Base-by-base conservation (phyloP, 2,888 invertebrate species). In the Maniola hyperantus region DNA sequence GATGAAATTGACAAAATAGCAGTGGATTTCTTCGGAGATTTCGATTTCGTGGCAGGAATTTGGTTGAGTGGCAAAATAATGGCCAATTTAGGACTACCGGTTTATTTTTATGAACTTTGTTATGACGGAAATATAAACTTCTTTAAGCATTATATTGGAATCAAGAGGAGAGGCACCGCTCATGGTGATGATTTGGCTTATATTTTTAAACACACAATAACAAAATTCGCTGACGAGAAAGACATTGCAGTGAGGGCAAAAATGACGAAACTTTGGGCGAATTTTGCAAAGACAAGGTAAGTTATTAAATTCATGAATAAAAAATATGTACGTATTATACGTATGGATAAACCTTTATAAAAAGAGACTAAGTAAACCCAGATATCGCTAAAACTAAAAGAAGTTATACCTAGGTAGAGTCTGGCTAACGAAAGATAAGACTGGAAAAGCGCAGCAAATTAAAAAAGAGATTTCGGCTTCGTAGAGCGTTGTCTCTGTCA, bases 241-340 rank as follows among this genome's bases (percentile, higher is more conserved):
- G 71, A 76, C 48, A 76, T 79, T 58, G 68, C 70, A 50, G 50
- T 76, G 46, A 70, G 69, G 50, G 65, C 69, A 4, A 74, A 74
- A 65, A 71, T 85, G 44, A 77, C 79, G 0, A 81, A 76, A 59
- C 75, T 88, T 78, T 86, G 84, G 83, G 83, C 86, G 1, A 72
- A 73, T 65, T 77, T 87, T 68, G 84, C 83, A 2, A 88, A 84
- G 76, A 77, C 77, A 50, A 75, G 83, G 88, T 87, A 77, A 71
- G 77, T 73, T 18, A 53, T 64, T 36, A 18, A 15, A 13, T 39
- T 48, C 4, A 42, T 15, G 18, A 2, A 8, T 26, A 18, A 18
- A 15, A 15, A 6, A 33, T 54, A 54, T 0, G 36, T 39, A 39
- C 11, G 2, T 39, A 39, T 4, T 26, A 26, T 26, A 26, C 26